These are phyloP conservation scores for Halichoeres trimaculatus DNA, from an alignment of 2,113 vertebrate genomes.

Conservation along the genomic window DNA sequence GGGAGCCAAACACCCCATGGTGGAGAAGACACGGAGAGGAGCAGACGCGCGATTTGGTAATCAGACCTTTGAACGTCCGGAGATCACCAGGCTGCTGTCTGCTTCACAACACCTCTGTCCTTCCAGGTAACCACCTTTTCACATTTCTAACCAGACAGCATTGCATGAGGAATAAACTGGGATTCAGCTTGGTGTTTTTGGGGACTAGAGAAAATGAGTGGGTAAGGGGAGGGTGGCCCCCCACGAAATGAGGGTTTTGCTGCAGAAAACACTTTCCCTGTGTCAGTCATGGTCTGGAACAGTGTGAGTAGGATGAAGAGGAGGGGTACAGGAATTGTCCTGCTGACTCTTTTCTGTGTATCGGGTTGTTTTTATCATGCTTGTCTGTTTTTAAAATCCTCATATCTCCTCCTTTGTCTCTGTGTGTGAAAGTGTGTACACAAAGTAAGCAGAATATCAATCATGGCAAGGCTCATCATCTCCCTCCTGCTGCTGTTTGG, in stretches of 20 bases:
- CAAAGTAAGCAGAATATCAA: constrained; percentile 40
- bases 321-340: constrained; percentile 26
- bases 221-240: constrained; percentile 2
- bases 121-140: constrained; percentile 51
- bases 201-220: background rate
- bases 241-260: constrained; percentile 25
- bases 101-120: constrained; percentile 37
- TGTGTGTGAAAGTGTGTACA: background rate
- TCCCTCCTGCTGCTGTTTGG: constrained; percentile 63
- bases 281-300: background rate
- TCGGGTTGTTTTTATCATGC: background rate
- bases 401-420: background rate
- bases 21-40: constrained; percentile 16
- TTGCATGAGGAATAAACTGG: background rate
- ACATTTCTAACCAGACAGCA: background rate
- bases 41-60: constrained; percentile 38
- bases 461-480: constrained; percentile 44
- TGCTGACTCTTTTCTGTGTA: too few relatives aligned
- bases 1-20: constrained; percentile 15
- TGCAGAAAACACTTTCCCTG: constrained; percentile 11
- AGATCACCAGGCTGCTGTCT: constrained; percentile 23
- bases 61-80: constrained; percentile 39
- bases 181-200: background rate
- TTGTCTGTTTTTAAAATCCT: background rate
- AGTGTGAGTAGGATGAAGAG: background rate